These are phyloP conservation scores for Eulemur coronatus DNA, from an alignment of 2,797 vertebrate species.

Conservation along the genomic window DNA sequence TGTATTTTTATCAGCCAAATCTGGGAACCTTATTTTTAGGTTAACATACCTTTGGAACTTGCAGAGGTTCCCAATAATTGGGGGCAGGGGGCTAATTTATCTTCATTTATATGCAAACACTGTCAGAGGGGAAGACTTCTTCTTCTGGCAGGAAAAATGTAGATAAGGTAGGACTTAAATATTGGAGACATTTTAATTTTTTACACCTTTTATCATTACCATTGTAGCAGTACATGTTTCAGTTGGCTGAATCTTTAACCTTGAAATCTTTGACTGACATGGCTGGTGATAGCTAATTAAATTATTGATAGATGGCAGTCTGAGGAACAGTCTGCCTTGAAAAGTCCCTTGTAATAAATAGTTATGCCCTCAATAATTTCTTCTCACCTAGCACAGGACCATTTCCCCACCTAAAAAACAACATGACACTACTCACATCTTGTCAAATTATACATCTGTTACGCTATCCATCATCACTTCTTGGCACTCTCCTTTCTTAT, in stretches of 20 bases:
- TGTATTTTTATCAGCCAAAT: conserved; percentile 37
- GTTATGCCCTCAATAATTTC: neutral
- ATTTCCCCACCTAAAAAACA: neutral
- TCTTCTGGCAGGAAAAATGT: neutral
- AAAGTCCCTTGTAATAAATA: neutral
- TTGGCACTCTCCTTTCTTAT: neutral
- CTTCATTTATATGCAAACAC: neutral
- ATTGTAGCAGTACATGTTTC: neutral
- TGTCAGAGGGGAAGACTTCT: neutral
- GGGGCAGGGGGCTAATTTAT: neutral
- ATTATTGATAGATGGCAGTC: neutral
- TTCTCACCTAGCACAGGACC: neutral
- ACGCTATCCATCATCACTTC: neutral
- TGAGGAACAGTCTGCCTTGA: neutral
- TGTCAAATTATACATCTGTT: neutral
- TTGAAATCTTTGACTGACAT: conserved; percentile 23
- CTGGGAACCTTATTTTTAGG: neutral
- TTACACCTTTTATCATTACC: neutral
- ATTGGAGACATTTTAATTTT: neutral
- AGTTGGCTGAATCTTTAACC: neutral
- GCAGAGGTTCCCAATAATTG: neutral
- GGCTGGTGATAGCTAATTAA: neutral
- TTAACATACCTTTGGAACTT: neutral
- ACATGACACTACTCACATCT: neutral
- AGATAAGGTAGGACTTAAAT: neutral